These are phyloP conservation scores for Distichodus sexfasciatus DNA, from an alignment of 2,797 vertebrate species.

Conservation along the genomic window DNA sequence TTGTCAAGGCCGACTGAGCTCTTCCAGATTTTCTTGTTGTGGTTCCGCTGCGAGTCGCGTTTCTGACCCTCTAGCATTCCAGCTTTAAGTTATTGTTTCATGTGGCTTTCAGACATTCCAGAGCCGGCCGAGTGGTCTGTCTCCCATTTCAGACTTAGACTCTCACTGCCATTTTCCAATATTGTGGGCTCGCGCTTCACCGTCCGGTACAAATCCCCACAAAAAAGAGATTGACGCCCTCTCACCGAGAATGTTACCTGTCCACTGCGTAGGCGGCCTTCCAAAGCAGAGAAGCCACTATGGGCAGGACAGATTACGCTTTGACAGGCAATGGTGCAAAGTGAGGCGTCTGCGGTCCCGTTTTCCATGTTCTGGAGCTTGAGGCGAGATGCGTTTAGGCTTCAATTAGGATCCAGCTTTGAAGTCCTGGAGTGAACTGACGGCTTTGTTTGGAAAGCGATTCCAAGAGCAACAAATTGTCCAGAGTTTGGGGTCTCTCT, in stretches of 20 bases:
- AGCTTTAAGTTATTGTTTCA: slow-evolving; percentile 11
- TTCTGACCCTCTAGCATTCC: slow-evolving; percentile 1
- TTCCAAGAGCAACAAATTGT: background rate
- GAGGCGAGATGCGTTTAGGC: too few species aligned
- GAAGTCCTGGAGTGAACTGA: background rate
- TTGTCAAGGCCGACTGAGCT: slow-evolving; percentile 4
- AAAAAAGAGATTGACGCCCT: background rate
- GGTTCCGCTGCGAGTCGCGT: background rate
- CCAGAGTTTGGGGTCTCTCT: background rate
- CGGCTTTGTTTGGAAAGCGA: background rate
- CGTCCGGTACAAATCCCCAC: background rate
- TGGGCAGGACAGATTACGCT: too few species aligned
- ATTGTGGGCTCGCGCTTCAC: background rate
- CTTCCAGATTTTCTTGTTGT: background rate
- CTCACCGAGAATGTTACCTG: too few species aligned
- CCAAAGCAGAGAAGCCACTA: too few species aligned
- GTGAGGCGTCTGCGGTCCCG: too few species aligned
- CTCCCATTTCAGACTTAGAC: background rate
- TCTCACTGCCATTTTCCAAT: too few species aligned
- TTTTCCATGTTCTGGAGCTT: too few species aligned
- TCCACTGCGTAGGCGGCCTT: too few species aligned
- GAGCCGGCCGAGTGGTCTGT: background rate
- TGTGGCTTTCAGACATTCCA: slow-evolving; percentile 9
- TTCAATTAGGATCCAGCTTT: background rate
- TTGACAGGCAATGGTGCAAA: too few species aligned